Conservation (phyloP, 2,888 invertebrate genomes). For the Apodemia hepburni region DNA sequence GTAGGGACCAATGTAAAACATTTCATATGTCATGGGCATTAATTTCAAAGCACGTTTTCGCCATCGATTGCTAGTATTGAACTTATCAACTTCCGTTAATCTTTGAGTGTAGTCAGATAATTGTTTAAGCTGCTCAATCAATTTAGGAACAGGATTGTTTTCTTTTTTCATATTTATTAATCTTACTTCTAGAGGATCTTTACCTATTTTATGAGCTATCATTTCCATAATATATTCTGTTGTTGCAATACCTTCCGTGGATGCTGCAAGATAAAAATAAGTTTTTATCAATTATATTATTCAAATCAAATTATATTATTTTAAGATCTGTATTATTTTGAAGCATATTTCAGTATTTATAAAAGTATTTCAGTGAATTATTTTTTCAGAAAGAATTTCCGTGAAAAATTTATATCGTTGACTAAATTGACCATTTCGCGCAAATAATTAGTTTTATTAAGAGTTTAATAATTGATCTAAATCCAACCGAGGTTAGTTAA, state of each 20-base stretch:
- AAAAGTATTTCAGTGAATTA: no score
- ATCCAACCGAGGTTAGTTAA: no score
- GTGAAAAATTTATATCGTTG: no score
- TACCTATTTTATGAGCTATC: constrained; percentile 75
- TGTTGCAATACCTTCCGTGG: constrained; percentile 81
- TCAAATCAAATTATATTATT: no score
- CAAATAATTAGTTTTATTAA: no score
- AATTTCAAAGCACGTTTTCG: constrained; percentile 85
- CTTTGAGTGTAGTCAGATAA: constrained; percentile 74
- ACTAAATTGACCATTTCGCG: no score
- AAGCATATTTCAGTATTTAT: no score
- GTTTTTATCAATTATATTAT: no score
- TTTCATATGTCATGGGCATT: constrained; percentile 83
- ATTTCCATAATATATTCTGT: constrained; percentile 85
- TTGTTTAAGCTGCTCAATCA: constrained; percentile 77
- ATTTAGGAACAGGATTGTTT: constrained; percentile 60
- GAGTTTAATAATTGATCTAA: no score
- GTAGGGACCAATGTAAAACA: constrained; percentile 77
- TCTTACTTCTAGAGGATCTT: constrained; percentile 81
- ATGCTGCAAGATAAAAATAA: constrained; percentile 31
- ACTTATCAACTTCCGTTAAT: constrained; percentile 61
- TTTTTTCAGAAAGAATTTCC: no score
- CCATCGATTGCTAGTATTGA: constrained; percentile 86
- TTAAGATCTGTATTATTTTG: no score
- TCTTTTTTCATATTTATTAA: constrained; percentile 72